Evolutionary conservation across 2,797 vertebrate species (phyloP).

Genomic region (Poecile montanus): DNA sequence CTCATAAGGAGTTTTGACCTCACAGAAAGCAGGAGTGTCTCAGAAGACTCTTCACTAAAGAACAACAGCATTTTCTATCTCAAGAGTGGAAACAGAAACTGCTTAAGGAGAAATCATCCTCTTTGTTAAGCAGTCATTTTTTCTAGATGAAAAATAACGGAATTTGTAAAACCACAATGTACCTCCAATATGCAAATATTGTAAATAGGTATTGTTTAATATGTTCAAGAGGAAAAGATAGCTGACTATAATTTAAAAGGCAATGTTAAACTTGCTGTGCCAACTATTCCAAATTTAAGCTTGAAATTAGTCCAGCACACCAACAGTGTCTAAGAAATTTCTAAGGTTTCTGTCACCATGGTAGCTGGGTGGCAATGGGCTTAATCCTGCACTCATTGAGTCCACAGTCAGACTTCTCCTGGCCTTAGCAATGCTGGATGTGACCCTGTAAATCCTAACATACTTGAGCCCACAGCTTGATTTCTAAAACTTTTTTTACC

Average conservation of each 20-base stretch:
- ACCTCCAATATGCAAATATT: neutral
- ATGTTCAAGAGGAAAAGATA: neutral
- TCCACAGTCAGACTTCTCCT: neutral
- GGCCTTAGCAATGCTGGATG: neutral
- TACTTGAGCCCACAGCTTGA: neutral
- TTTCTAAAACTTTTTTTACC: slow-evolving; percentile 1
- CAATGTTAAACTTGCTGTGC: neutral
- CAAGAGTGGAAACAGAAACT: neutral
- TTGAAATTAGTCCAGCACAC: slow-evolving; percentile 15
- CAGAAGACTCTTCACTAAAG: neutral
- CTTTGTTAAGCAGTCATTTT: neutral
- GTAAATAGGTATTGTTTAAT: neutral
- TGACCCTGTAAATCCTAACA: slow-evolving; percentile 4
- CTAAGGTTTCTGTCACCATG: slow-evolving; percentile 30
- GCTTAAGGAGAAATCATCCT: neutral
- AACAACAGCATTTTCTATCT: neutral
- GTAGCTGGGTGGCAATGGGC: neutral
- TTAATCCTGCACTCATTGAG: neutral
- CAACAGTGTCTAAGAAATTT: neutral
- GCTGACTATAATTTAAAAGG: neutral
- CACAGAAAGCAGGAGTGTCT: neutral
- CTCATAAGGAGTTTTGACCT: neutral
- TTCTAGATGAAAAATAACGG: neutral
- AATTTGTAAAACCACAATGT: neutral
- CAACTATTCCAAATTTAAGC: neutral